Percentiles rank a stretch among this genome's conserved stretches.
phyloP scores from a whole-genome alignment of 2,888 invertebrate genomes.

The Quadriops clusia region DNA sequence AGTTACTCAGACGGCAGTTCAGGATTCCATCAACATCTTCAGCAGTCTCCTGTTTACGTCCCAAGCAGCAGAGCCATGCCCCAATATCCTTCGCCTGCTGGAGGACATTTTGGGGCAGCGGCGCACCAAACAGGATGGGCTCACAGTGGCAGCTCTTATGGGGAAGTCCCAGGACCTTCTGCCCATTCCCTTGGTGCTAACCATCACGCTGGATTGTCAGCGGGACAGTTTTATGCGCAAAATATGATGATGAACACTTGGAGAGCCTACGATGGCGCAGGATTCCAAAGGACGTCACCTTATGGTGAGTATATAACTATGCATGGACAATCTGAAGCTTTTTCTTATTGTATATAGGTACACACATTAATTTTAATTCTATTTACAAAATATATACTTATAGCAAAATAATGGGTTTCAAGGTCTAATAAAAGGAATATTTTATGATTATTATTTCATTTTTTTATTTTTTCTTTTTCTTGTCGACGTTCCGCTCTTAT shows the following conservation, averaged over 20 bases:
- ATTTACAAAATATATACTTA: too few species aligned
- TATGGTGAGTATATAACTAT: constrained; percentile 62
- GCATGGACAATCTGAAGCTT: too few species aligned
- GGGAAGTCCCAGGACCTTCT: constrained; percentile 33
- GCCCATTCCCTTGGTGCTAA: constrained; percentile 38
- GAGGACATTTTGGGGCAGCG: constrained; percentile 27
- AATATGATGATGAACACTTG: constrained; percentile 68
- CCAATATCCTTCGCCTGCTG: constrained; percentile 37
- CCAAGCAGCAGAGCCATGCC: constrained; percentile 50
- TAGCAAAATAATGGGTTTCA: too few species aligned
- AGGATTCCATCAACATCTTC: constrained; percentile 35
- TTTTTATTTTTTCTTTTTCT: too few species aligned
- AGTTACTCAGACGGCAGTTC: constrained; percentile 31
- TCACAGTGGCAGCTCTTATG: constrained; percentile 29
- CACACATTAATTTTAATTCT: too few species aligned
- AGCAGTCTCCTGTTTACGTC: constrained; percentile 55
- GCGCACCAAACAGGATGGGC: constrained; percentile 29
- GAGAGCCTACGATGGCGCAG: constrained; percentile 60
- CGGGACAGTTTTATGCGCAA: constrained; percentile 64
- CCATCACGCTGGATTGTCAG: constrained; percentile 36
- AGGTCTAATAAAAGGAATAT: too few species aligned
- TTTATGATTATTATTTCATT: too few species aligned
- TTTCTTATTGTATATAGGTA: too few species aligned
- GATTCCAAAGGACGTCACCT: constrained; percentile 71
- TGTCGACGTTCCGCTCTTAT: too few species aligned